Evolutionary conservation across 2,888 invertebrate species (phyloP).

Genomic region (Nephrotoma guestfalica): DNA sequence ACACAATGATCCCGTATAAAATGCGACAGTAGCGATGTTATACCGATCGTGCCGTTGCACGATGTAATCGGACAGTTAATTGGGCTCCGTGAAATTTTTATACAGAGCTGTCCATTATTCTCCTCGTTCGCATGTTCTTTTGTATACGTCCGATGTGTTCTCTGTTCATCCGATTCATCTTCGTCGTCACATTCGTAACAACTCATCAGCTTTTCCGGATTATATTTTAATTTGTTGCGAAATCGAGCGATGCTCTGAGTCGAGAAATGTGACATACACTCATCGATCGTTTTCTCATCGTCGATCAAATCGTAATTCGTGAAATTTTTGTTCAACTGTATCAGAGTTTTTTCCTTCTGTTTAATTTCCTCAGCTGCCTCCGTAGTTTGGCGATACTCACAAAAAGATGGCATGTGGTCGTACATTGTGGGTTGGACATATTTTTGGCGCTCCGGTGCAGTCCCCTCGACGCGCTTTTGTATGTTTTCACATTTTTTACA

Average conservation of each 20-base stretch:
- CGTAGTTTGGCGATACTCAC: constrained; percentile 17
- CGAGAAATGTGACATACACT: constrained; percentile 6
- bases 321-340: constrained; percentile 17
- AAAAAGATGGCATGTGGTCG: constrained; percentile 19
- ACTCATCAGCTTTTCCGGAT: not conserved
- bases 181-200: not conserved
- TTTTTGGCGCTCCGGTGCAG: constrained; percentile 15
- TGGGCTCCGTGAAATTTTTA: constrained; percentile 12
- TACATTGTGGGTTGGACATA: constrained; percentile 19
- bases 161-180: not conserved
- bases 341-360: constrained; percentile 14
- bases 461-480: constrained; percentile 14
- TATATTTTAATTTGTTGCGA: not conserved
- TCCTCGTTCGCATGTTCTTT: not conserved
- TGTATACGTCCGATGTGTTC: not conserved
- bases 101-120: not conserved
- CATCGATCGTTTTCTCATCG: constrained; percentile 9
- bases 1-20: constrained; percentile 18
- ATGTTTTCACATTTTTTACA: constrained; percentile 19
- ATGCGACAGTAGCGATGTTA: constrained; percentile 20
- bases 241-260: not conserved
- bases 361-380: constrained; percentile 12
- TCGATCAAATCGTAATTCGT: constrained; percentile 14
- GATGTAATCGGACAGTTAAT: constrained; percentile 19
- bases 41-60: constrained; percentile 18